Evolutionary conservation across 2,797 vertebrate genomes (phyloP), one percentile per base, ranked within the genome.

Genomic region (Hapalemur alaotrensis): DNA sequence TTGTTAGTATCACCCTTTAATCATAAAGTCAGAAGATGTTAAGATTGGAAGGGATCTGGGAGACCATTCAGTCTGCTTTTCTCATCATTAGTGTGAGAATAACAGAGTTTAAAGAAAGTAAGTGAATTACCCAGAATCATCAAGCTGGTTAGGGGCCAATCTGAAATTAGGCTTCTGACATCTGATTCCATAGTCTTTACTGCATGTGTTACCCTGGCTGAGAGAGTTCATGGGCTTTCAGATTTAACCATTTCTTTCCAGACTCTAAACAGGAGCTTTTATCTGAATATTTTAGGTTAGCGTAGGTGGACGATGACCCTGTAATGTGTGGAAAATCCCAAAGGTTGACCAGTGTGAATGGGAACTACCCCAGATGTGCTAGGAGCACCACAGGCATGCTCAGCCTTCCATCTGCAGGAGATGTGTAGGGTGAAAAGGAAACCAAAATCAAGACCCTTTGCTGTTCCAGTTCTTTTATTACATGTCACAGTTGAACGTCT

Each of bases 401-500:
- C 25, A 18, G 69, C 86, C 22, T 87, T 88, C 54, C 72, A 46
- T 10, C 96, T 90, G 90, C 78, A 92, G 67, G 82, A 93, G 80
- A 65, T 69, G 41, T 10, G 13, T 43, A 30, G 81, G 41, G 23
- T 89, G 32, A 78, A 97, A 94, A 91, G 91, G 89, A 97, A 97
- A 96, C 92, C 72, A 76, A 93, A 94, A 95, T 95, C 93, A 89
- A 76, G 96, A 95, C 35, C 61, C 91, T 93, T 83, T 96, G 94
- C 79, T 1, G 2, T 57, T 87, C 93, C 15, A 80, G 63, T 97
- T 97, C 86, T 96, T 96, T 97, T 86, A 85, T 95, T 88, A 88
- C 89, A 84, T 90, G 93, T 94, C 95, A 95, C 95, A 96, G 72
- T 92, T n/a, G 65, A 96, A 95, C 43, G 93, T 96, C 94, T 97